Percentiles rank a stretch among this genome's conserved stretches.
phyloP scores from a whole-genome alignment of 2,888 invertebrate species.

The Phortica magna region DNA sequence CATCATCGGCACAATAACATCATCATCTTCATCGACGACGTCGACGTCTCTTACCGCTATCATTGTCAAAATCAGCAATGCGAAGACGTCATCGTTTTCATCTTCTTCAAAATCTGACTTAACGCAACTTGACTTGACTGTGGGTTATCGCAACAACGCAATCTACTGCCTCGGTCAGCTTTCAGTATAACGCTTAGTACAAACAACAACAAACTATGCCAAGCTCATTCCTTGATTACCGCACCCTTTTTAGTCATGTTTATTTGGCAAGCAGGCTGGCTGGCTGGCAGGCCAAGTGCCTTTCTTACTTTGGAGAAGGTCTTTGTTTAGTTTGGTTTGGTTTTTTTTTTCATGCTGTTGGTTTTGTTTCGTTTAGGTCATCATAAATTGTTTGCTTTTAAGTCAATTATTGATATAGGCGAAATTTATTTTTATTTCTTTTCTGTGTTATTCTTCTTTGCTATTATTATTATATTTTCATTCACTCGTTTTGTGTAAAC shows the following conservation, averaged over 20 bases:
- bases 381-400: slow-evolving; percentile 71
- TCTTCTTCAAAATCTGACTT: slow-evolving; percentile 49
- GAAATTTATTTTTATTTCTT: slow-evolving; percentile 12
- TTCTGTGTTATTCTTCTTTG: slow-evolving; percentile 42
- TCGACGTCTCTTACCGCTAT: slow-evolving; percentile 44
- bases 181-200: background rate
- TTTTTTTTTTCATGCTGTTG: slow-evolving; percentile 43
- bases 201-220: background rate
- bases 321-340: slow-evolving; percentile 39
- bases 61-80: slow-evolving; percentile 44
- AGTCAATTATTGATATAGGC: slow-evolving; percentile 65
- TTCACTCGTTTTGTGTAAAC: slow-evolving; percentile 67
- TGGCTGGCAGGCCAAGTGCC: slow-evolving; percentile 17
- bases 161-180: slow-evolving; percentile 39
- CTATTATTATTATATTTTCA: slow-evolving; percentile 55
- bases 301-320: slow-evolving; percentile 14
- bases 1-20: slow-evolving; percentile 43
- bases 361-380: slow-evolving; percentile 63
- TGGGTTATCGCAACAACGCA: background rate
- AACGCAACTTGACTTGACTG: slow-evolving; percentile 55
- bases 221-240: slow-evolving; percentile 58
- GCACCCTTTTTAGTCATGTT: slow-evolving; percentile 62
- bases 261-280: background rate
- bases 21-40: slow-evolving; percentile 49
- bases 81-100: slow-evolving; percentile 41